Evolutionary conservation across 1,140 invertebrate genomes (phyloP).

Genomic region (Bombus picipes): DNA sequence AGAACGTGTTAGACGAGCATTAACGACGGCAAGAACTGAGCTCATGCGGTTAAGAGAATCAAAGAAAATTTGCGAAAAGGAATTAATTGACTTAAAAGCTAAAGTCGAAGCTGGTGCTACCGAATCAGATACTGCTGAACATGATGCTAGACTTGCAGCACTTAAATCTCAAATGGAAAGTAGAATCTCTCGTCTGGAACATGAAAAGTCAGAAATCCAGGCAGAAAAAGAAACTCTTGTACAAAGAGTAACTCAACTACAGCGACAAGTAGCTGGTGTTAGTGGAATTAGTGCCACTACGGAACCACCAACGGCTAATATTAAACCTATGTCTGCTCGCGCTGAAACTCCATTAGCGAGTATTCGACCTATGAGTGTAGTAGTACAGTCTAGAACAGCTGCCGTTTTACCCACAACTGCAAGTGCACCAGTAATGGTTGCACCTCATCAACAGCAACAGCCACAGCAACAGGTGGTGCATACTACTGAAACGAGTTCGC

Average conservation of each 20-base stretch:
- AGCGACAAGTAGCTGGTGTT: constrained; percentile 88
- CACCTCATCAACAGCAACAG: constrained; percentile 83
- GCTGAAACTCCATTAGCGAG: constrained; percentile 93
- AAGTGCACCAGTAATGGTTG: constrained; percentile 84
- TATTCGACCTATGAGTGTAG: constrained; percentile 95
- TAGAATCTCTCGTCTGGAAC: constrained; percentile 87
- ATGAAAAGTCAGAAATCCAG: constrained; percentile 88
- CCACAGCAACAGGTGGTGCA: constrained; percentile 80
- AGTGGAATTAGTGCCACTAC: constrained; percentile 86
- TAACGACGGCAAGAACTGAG: constrained; percentile 88
- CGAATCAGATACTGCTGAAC: constrained; percentile 78
- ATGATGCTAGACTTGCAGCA: constrained; percentile 84
- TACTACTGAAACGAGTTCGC: constrained; percentile 82
- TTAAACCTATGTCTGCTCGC: constrained; percentile 94
- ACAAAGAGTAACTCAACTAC: constrained; percentile 89
- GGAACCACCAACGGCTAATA: constrained; percentile 95
- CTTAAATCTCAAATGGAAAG: constrained; percentile 89
- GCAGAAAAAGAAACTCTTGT: constrained; percentile 87
- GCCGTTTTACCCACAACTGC: constrained; percentile 90
- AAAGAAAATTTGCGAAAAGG: constrained; percentile 85
- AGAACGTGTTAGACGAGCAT: constrained; percentile 88
- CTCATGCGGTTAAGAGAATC: constrained; percentile 87
- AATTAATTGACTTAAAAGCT: constrained; percentile 85
- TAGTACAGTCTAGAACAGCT: constrained; percentile 87
- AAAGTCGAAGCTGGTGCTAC: constrained; percentile 80